A percentile compares a stretch with the other conserved stretches of the same genome.
Evolutionary conservation across 2,113 vertebrate genomes (phyloP).

Genomic region (Tauraco erythrolophus): DNA sequence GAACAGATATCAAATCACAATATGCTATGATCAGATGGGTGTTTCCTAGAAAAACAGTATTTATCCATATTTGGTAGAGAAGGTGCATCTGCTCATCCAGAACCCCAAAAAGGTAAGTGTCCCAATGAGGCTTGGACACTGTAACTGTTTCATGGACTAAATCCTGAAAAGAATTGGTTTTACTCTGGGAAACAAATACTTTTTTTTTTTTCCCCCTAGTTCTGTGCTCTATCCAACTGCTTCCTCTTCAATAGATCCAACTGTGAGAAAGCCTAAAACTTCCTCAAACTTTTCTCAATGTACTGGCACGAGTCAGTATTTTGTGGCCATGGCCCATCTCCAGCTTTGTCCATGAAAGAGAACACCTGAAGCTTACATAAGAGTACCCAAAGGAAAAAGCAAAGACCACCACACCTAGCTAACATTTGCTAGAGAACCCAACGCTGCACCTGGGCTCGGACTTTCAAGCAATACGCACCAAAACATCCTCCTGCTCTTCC

Average conservation of each 20-base stretch:
- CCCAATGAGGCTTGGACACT: neutral
- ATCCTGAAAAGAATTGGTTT: neutral
- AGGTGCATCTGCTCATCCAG: neutral
- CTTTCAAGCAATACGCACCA: fast-evolving
- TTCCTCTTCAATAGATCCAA: neutral
- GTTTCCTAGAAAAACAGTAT: neutral
- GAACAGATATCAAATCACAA: neutral
- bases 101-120: neutral
- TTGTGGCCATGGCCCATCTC: neutral
- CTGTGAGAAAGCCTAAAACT: neutral
- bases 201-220: neutral
- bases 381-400: neutral
- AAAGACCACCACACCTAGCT: neutral
- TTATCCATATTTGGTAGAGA: neutral
- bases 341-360: neutral
- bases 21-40: neutral
- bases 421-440: neutral
- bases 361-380: neutral
- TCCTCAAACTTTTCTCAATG: neutral
- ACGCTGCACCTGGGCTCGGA: no score
- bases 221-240: neutral
- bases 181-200: neutral
- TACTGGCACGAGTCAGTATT: fast-evolving
- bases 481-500: neutral
- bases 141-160: neutral